These are phyloP conservation scores for Oxystoma pomonae DNA, from an alignment of 2,888 invertebrate species.

Conservation along the genomic window DNA sequence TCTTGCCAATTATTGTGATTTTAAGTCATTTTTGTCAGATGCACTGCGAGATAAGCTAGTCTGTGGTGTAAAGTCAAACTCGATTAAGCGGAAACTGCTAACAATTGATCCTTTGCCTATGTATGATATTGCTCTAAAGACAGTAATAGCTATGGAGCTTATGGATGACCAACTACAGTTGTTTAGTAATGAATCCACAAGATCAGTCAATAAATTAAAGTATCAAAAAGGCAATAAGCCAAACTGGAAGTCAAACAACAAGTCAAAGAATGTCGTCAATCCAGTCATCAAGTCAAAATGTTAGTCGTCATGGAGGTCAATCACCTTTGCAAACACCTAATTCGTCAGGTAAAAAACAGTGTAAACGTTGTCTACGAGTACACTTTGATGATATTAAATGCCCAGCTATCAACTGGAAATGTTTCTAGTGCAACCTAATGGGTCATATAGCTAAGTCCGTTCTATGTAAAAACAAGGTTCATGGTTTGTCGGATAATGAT, in stretches of 20 bases:
- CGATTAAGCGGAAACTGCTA: background rate
- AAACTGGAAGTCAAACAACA: no score
- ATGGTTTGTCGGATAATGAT: slow-evolving; percentile 1
- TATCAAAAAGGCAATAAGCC: no score
- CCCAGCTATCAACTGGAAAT: slow-evolving; percentile 15
- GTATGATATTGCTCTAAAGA: background rate
- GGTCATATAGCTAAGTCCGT: slow-evolving; percentile 17
- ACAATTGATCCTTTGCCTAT: background rate
- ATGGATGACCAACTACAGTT: background rate
- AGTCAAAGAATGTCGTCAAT: no score
- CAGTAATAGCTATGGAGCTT: background rate
- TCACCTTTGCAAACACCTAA: no score
- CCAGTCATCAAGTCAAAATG: no score
- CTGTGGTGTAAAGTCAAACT: slow-evolving; percentile 23
- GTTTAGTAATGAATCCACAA: no score
- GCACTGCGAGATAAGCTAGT: slow-evolving; percentile 24
- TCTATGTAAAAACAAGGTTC: slow-evolving; percentile 5
- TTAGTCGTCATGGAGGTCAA: no score
- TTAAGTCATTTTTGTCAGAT: background rate
- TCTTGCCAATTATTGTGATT: background rate
- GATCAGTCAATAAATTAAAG: no score
- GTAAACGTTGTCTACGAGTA: no score
- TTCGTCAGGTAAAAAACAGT: no score
- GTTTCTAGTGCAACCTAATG: slow-evolving; percentile 3
- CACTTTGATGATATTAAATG: slow-evolving; percentile 11